Conservation (phyloP, 2,888 invertebrate species). For the Zaprionus obscuricornis region DNA sequence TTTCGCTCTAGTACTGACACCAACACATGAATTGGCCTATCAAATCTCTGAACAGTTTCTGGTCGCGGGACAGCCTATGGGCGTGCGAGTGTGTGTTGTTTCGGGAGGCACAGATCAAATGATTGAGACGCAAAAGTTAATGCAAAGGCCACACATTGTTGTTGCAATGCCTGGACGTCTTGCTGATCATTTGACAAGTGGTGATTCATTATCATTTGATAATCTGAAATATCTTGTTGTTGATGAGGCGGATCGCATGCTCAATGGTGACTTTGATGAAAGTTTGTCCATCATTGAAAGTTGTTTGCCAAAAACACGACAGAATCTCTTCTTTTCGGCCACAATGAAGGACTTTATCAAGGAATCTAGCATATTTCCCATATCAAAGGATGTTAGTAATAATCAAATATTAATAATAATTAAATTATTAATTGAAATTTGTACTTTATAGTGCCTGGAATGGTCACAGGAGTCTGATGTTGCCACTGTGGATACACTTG, state of each 20-base stretch:
- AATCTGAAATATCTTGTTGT: conserved; percentile 94
- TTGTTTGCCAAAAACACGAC: conserved; percentile 90
- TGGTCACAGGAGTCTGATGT: conserved; percentile 90
- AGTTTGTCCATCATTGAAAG: conserved; percentile 92
- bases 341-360: conserved; percentile 94
- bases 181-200: conserved; percentile 95
- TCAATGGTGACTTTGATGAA: conserved; percentile 91
- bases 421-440: not conserved
- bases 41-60: conserved; percentile 98
- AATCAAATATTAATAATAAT: too few relatives aligned
- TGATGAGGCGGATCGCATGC: conserved; percentile 95
- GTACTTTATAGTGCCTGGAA: conserved; percentile 76
- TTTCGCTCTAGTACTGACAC: conserved; percentile 96
- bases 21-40: conserved; percentile 95
- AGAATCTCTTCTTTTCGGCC: conserved; percentile 96
- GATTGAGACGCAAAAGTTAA: conserved; percentile 92
- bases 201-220: conserved; percentile 91
- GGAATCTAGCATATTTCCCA: conserved; percentile 86
- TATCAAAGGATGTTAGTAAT: conserved; percentile 86
- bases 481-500: conserved; percentile 94
- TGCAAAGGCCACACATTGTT: conserved; percentile 95
- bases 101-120: conserved; percentile 98
- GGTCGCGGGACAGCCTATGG: conserved; percentile 94
- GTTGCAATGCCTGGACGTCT: conserved; percentile 98
- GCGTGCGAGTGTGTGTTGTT: conserved; percentile 92